phyloP scores from a whole-genome alignment of 2,113 vertebrate species.

The Oophaga pumilio region DNA sequence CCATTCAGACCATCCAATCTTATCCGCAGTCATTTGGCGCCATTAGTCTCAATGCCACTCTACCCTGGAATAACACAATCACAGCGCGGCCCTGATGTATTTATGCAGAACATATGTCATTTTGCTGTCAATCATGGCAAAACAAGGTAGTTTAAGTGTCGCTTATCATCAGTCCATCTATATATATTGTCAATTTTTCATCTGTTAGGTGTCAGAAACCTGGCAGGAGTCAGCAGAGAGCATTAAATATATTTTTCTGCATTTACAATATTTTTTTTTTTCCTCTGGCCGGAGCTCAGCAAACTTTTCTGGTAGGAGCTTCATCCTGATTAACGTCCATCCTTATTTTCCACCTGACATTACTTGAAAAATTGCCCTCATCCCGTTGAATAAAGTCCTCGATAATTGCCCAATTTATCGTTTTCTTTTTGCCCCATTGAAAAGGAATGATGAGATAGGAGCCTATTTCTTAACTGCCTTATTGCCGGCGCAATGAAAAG shows the following conservation, averaged over 20 bases:
- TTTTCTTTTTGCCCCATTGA: conserved; percentile 24
- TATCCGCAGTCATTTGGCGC: neutral
- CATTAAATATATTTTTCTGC: neutral
- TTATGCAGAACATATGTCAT: conserved; percentile 41
- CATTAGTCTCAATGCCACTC: conserved; percentile 35
- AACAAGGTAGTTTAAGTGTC: conserved; percentile 35
- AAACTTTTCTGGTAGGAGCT: conserved; percentile 2
- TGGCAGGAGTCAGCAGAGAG: conserved; percentile 15
- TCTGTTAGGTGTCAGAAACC: conserved; percentile 26
- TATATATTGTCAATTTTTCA: conserved; percentile 21
- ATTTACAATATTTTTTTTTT: conserved; percentile 18
- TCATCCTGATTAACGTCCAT: conserved; percentile 27
- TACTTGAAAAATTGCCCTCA: conserved; percentile 7
- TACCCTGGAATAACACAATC: neutral
- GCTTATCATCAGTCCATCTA: conserved; percentile 26
- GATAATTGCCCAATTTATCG: conserved; percentile 39
- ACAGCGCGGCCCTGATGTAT: neutral
- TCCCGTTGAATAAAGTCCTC: neutral
- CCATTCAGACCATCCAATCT: neutral
- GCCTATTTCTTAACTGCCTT: conserved; percentile 11
- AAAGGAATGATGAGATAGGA: conserved; percentile 6
- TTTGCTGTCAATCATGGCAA: neutral
- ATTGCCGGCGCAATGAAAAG: conserved; percentile 27
- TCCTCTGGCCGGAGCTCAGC: neutral
- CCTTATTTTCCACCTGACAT: conserved; percentile 11